Evolutionary conservation across 30 jellyfish, hydroid and myxozoan genomes (phyloP), one percentile per base, ranked within the genome.

Genomic region (Turritopsis rubra): DNA sequence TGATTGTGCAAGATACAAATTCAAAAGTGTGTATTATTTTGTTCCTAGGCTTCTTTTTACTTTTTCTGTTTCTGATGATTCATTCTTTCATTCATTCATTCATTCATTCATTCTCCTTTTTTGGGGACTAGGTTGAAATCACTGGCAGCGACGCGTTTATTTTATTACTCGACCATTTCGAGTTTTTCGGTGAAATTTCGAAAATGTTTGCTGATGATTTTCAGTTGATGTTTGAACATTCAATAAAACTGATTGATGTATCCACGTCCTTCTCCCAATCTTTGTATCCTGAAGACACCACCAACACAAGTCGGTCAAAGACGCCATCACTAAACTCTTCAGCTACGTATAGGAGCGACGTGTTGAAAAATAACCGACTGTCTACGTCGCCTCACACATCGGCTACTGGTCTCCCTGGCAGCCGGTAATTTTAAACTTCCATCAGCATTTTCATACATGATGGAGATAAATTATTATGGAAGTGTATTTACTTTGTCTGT

Each of bases 1-100:
- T 94, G 96, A 81, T 94, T 29, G 99, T 94, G 7, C 96, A 94
- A 71, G 99, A 94, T 77, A 82, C 97, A 8, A 83, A 72, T 26
- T 87, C 89, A 54, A 88, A 94, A 92, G 99, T 94, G 75, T 0
- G n/a, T n/a, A n/a, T n/a, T n/a, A n/a, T n/a, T n/a, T n/a, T n/a
- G n/a, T n/a, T n/a, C n/a, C 41, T 27, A 31, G n/a, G 0, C 52
- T 41, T 21, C 20, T 16, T 0, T 52, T 54, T 68, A 7, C 30
- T 9, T n/a, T 8, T 68, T 9, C 28, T 68, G 30, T n/a, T 68
- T 68, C 77, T 19, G 30, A 0, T 27, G 8, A 9, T 1, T 68
- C 9, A 68, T 19, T 7, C 21, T 0, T n/a, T 0, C 30, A 7
- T 23, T 28, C 66, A 8, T 60, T 65, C 28, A 54, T 79, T 52